These are phyloP conservation scores for Maniola jurtina DNA, from an alignment of 1,140 invertebrate genomes.

Conservation along the genomic window DNA sequence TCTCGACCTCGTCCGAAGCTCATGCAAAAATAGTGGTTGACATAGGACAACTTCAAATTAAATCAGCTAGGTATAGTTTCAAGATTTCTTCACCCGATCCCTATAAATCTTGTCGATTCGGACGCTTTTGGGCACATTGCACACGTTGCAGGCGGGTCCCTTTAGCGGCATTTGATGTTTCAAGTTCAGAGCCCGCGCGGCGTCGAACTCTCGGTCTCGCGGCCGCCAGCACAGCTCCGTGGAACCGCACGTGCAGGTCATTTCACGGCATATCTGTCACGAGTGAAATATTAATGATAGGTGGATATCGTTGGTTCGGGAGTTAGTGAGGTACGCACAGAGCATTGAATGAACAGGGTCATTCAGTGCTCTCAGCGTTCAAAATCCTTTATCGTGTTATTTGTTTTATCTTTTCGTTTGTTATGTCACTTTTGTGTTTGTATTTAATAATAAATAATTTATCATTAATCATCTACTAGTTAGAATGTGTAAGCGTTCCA, in stretches of 20 bases:
- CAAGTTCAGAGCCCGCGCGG: slow-evolving; percentile 48
- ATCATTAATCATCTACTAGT: no score
- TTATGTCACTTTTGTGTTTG: no score
- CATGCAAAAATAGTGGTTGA: background rate
- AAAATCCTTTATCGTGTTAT: no score
- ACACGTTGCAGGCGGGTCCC: slow-evolving; percentile 36
- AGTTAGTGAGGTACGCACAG: no score
- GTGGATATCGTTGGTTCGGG: no score
- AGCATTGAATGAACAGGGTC: no score
- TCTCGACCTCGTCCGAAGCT: background rate
- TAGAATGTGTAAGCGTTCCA: no score
- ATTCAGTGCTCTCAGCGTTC: no score
- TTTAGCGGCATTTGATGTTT: slow-evolving; percentile 49
- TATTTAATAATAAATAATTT: no score
- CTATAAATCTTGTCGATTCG: slow-evolving; percentile 45
- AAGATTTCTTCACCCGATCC: slow-evolving; percentile 34
- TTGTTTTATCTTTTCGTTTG: no score
- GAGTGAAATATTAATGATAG: background rate
- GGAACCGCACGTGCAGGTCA: slow-evolving; percentile 56
- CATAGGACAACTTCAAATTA: background rate
- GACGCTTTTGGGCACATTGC: slow-evolving; percentile 50
- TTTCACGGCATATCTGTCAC: slow-evolving; percentile 61
- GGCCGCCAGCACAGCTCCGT: slow-evolving; percentile 61
- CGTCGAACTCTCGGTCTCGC: slow-evolving; percentile 47
- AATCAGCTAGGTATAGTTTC: background rate